Percentiles rank a stretch among this genome's conserved stretches.
Evolutionary conservation across 2,888 invertebrate species (phyloP).

Genomic region (Drosophila greeni): DNA sequence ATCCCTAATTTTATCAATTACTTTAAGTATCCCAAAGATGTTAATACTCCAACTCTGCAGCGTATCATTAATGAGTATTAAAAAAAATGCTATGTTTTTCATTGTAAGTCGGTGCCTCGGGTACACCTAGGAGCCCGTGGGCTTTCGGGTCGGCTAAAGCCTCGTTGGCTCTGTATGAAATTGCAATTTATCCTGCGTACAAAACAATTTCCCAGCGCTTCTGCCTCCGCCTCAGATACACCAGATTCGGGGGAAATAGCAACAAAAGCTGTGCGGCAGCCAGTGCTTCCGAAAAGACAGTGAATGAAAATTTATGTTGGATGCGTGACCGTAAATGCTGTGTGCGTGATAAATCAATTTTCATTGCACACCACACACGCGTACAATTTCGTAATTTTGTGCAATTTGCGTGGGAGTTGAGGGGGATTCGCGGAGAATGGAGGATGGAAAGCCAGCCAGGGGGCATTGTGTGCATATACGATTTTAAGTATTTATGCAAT

Average conservation of each 20-base stretch:
- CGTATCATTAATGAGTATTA: background rate
- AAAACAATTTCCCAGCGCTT: constrained; percentile 59
- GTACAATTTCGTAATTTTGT: constrained; percentile 65
- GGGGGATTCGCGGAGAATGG: background rate
- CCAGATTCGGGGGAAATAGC: constrained; percentile 10
- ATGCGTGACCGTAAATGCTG: constrained; percentile 71
- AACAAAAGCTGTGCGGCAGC: constrained; percentile 32
- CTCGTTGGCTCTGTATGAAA: constrained; percentile 49
- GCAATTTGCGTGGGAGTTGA: constrained; percentile 46
- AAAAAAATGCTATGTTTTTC: background rate
- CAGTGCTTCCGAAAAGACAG: constrained; percentile 58
- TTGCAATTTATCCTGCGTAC: constrained; percentile 59
- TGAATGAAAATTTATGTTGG: constrained; percentile 70
- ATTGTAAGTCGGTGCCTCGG: background rate
- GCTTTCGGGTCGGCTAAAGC: constrained; percentile 19
- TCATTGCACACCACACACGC: constrained; percentile 56
- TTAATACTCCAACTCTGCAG: background rate
- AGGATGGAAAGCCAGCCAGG: background rate
- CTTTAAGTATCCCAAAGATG: background rate
- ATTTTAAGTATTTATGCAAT: constrained; percentile 63
- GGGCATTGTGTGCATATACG: constrained; percentile 39
- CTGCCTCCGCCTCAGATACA: constrained; percentile 34
- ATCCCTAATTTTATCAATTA: too few relatives aligned
- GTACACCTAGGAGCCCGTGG: constrained; percentile 17
- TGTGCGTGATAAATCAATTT: constrained; percentile 72